These are phyloP conservation scores for Pseudonaja textilis DNA, from an alignment of 2,113 vertebrate genomes.

Conservation along the genomic window DNA sequence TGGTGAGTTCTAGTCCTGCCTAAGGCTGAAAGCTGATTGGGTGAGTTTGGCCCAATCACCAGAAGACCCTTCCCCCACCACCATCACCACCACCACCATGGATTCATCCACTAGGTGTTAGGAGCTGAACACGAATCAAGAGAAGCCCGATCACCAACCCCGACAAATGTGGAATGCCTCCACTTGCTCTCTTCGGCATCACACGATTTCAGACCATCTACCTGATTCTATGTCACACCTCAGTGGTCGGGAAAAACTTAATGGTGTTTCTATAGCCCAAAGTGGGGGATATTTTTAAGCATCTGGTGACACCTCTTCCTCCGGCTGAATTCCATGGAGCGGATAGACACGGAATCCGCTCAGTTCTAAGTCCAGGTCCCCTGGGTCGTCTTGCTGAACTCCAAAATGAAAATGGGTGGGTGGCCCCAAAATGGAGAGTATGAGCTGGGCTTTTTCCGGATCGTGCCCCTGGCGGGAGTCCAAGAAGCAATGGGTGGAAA, in stretches of 20 bases:
- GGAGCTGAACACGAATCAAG: neutral
- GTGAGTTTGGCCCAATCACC: neutral
- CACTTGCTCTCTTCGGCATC: neutral
- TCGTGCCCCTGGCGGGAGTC: too few relatives aligned
- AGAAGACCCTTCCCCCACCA: too few relatives aligned
- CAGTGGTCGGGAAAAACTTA: neutral
- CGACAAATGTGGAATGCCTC: neutral
- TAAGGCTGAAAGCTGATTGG: too few relatives aligned
- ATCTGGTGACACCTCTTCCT: neutral
- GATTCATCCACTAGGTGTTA: neutral
- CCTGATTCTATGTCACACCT: too few relatives aligned
- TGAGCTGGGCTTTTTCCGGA: too few relatives aligned
- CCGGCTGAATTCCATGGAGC: too few relatives aligned
- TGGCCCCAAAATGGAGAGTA: neutral
- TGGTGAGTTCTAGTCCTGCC: too few relatives aligned
- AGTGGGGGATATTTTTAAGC: neutral
- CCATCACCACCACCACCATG: neutral
- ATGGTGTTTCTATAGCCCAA: neutral
- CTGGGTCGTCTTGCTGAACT: neutral
- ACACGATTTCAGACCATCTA: neutral
- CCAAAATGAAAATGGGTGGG: neutral
- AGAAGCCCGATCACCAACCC: neutral
- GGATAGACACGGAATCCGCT: neutral
- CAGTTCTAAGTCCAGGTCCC: neutral
- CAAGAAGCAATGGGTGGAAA: too few relatives aligned